A percentile compares a stretch with the other conserved stretches of the same genome.
phyloP scores from a whole-genome alignment of 1,140 invertebrate species.

The Ceratina japonica region DNA sequence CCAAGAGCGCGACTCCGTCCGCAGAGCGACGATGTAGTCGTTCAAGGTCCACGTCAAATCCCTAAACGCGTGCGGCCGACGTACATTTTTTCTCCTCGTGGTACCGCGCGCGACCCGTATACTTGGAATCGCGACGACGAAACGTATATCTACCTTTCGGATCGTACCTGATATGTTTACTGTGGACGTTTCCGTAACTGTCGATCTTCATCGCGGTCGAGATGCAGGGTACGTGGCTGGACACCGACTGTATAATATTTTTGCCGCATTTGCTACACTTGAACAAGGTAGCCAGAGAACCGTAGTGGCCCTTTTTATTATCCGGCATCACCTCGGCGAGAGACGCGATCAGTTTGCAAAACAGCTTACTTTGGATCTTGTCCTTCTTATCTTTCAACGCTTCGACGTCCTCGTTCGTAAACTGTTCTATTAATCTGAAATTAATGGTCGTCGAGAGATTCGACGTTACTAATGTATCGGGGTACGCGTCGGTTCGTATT shows the following conservation, averaged over 20 bases:
- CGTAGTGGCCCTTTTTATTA: constrained; percentile 87
- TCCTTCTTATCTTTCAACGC: constrained; percentile 88
- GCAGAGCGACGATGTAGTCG: constrained; percentile 88
- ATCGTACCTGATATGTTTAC: constrained; percentile 83
- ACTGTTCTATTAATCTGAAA: constrained; percentile 87
- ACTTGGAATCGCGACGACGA: no score
- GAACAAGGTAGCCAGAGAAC: constrained; percentile 87
- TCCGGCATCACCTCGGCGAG: constrained; percentile 86
- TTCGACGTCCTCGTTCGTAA: constrained; percentile 89
- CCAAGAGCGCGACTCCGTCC: constrained; percentile 90
- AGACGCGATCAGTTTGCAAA: constrained; percentile 89
- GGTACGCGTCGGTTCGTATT: no score
- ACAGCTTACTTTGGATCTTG: constrained; percentile 90
- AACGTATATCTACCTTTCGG: no score
- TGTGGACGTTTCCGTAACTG: constrained; percentile 84
- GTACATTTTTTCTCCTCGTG: no score
- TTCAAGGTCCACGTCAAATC: constrained; percentile 91
- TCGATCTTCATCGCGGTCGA: constrained; percentile 86
- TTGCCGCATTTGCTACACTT: constrained; percentile 84
- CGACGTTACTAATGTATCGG: no score
- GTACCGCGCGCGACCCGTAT: no score
- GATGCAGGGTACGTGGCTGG: constrained; percentile 84
- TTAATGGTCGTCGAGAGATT: constrained; percentile 29
- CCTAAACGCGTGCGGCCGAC: constrained; percentile 73
- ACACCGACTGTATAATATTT: constrained; percentile 82